Percentiles rank a stretch among this genome's conserved stretches.
Conservation (phyloP, 2,797 vertebrate genomes). For the Simalia tracyae region DNA sequence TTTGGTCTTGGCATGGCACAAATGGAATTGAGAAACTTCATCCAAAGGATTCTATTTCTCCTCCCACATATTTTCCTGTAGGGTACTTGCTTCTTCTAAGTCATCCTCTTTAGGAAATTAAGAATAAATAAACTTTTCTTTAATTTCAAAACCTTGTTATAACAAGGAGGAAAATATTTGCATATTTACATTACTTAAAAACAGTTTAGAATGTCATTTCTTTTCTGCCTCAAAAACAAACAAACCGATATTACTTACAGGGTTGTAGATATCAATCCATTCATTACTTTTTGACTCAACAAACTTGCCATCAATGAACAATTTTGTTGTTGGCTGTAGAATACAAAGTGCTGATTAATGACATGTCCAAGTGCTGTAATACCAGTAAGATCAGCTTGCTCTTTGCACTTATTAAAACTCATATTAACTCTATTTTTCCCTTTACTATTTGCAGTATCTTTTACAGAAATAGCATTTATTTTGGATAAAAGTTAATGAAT, state of each 20-base stretch:
- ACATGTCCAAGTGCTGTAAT: background rate
- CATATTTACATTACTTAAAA: background rate
- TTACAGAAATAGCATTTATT: background rate
- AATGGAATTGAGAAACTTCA: background rate
- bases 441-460: background rate
- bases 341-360: slow-evolving; percentile 40
- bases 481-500: background rate
- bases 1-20: background rate
- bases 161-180: background rate
- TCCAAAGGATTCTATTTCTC: background rate
- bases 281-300: slow-evolving; percentile 91
- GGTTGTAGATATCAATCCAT: slow-evolving; percentile 96
- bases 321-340: slow-evolving; percentile 90
- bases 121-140: background rate
- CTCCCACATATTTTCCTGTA: background rate
- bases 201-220: background rate
- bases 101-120: background rate
- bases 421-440: background rate
- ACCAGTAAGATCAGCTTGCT: background rate
- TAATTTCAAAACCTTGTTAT: background rate
- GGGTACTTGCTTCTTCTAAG: background rate
- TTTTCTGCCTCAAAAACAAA: background rate
- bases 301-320: slow-evolving; percentile 98
- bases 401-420: background rate
- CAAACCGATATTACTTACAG: slow-evolving; percentile 78